A percentile compares a stretch with the other conserved stretches of the same genome.
These are phyloP conservation scores for Sprattus sprattus DNA, from an alignment of 2,113 vertebrate species.

Conservation along the genomic window DNA sequence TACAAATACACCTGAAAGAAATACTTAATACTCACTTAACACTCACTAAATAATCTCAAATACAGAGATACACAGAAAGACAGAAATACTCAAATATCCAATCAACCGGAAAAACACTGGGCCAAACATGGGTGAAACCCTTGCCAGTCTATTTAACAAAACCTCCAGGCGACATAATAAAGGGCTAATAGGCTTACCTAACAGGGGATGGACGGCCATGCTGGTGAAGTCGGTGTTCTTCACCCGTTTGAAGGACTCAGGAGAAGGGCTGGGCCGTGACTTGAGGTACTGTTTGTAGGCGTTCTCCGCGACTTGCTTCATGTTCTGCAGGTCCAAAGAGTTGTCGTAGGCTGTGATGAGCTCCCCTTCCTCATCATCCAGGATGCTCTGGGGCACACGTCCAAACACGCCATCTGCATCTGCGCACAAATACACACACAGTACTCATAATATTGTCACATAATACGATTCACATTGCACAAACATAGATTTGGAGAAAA, in stretches of 20 bases:
- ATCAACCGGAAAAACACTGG: neutral
- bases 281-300: conserved; percentile 91
- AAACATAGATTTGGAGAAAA: no score
- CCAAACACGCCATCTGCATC: conserved; percentile 78
- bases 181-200: conserved; percentile 73
- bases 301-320: conserved; percentile 77
- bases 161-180: no score
- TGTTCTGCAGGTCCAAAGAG: conserved; percentile 80
- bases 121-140: neutral
- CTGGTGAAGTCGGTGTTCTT: conserved; percentile 77
- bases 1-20: neutral
- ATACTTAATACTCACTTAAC: no score
- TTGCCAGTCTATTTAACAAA: neutral
- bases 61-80: neutral
- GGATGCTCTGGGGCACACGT: conserved; percentile 85
- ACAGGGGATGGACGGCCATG: conserved; percentile 85
- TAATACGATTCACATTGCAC: neutral
- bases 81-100: neutral
- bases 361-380: conserved; percentile 85
- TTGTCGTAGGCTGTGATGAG: conserved; percentile 73
- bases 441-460: neutral
- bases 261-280: conserved; percentile 81
- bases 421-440: neutral
- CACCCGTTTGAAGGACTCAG: conserved; percentile 88
- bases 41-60: neutral